Evolutionary conservation across 2,797 vertebrate species (phyloP).

Genomic region (Crypturellus tataupa): DNA sequence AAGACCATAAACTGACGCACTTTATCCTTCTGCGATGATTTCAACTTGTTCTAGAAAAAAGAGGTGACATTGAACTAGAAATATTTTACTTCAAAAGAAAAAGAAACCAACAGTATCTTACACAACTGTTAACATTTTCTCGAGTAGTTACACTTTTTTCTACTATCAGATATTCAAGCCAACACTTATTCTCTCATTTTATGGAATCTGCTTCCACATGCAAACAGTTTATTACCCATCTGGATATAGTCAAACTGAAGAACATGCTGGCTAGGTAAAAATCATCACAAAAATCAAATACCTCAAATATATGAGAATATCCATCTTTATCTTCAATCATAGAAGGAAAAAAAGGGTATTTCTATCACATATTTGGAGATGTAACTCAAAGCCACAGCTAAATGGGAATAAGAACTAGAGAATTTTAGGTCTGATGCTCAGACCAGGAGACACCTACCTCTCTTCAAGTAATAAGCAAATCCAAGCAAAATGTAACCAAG

Average conservation of each 20-base stretch:
- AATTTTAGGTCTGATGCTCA: constrained; percentile 39
- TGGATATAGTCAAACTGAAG: no score
- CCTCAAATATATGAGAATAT: neutral
- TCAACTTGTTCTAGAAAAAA: constrained; percentile 96
- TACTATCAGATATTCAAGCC: neutral
- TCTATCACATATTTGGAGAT: neutral
- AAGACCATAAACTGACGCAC: constrained; percentile 99
- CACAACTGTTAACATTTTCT: neutral
- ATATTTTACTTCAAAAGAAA: neutral
- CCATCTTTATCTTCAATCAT: neutral
- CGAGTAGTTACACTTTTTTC: neutral
- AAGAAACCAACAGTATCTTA: neutral
- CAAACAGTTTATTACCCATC: no score
- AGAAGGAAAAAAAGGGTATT: neutral
- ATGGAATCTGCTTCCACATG: no score
- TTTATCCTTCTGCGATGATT: constrained; percentile 99
- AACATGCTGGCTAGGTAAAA: neutral
- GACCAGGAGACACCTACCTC: neutral
- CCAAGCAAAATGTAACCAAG: neutral
- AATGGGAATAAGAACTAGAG: neutral
- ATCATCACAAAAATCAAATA: neutral
- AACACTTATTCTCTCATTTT: neutral
- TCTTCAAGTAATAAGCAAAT: neutral
- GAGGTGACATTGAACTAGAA: constrained; percentile 59
- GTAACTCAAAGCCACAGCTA: neutral